Percentiles rank a stretch among this genome's conserved stretches.
phyloP scores from a whole-genome alignment of 2,797 vertebrate species.

The Poecilia gillii region DNA sequence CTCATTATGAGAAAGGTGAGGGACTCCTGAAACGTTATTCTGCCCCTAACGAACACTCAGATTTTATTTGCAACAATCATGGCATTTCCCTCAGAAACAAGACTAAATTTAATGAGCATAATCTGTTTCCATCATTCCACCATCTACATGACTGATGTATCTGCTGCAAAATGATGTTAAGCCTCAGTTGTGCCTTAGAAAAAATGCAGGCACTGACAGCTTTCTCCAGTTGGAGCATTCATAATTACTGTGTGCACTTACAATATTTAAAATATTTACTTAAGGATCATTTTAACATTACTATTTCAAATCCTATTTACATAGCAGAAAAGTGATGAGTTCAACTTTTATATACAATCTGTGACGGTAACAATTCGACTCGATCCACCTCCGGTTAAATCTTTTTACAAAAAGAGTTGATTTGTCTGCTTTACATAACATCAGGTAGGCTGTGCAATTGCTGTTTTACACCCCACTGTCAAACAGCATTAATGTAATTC shows the following conservation, averaged over 20 bases:
- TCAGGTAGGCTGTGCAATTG: not conserved
- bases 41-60: conserved; percentile 29
- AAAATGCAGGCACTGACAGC: not conserved
- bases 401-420: not conserved
- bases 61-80: conserved; percentile 12
- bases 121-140: not conserved
- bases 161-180: not conserved
- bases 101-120: conserved; percentile 13
- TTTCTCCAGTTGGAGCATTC: not conserved
- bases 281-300: not conserved
- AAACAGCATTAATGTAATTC: conserved; percentile 1
- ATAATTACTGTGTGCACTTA: not conserved
- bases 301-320: conserved; percentile 3
- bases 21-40: conserved; percentile 18
- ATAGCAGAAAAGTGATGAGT: not conserved
- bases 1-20: conserved; percentile 32
- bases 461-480: not conserved
- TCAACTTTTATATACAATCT: not conserved
- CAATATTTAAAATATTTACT: conserved; percentile 4
- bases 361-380: not conserved
- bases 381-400: not conserved
- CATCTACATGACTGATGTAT: not conserved
- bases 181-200: not conserved
- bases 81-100: conserved; percentile 31
- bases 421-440: not conserved